Evolutionary conservation across 2,113 vertebrate species (phyloP).

Genomic region (Tachuris rubrigastra): DNA sequence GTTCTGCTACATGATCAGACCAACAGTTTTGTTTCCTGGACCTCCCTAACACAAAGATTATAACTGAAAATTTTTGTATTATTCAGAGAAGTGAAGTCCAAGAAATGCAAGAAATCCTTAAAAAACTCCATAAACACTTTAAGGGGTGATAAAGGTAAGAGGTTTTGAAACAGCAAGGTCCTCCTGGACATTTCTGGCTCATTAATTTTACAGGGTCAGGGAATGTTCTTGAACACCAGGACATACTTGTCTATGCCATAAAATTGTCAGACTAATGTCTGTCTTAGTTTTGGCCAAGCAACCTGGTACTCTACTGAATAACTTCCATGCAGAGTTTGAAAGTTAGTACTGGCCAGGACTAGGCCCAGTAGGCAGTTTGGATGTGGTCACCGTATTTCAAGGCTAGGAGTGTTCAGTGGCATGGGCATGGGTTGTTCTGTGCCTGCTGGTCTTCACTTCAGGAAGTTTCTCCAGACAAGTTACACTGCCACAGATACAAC

Average conservation of each 20-base stretch:
- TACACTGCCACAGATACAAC: background rate
- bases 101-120: rapidly evolving
- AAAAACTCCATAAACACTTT: background rate
- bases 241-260: background rate
- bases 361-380: background rate
- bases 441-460: background rate
- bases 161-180: background rate
- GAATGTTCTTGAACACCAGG: background rate
- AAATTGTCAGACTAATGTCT: background rate
- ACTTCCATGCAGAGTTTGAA: background rate
- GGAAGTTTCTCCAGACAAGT: background rate
- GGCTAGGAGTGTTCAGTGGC: background rate
- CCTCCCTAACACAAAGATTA: background rate
- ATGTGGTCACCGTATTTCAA: background rate
- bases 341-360: background rate
- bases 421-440: rapidly evolving
- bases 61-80: background rate
- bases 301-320: background rate
- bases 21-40: background rate
- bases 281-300: background rate
- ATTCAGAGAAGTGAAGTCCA: background rate
- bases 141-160: background rate
- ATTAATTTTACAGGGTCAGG: background rate
- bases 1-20: background rate
- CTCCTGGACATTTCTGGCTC: background rate